Evolutionary conservation across 2,113 vertebrate genomes (phyloP).

Genomic region (Penelope pileata): DNA sequence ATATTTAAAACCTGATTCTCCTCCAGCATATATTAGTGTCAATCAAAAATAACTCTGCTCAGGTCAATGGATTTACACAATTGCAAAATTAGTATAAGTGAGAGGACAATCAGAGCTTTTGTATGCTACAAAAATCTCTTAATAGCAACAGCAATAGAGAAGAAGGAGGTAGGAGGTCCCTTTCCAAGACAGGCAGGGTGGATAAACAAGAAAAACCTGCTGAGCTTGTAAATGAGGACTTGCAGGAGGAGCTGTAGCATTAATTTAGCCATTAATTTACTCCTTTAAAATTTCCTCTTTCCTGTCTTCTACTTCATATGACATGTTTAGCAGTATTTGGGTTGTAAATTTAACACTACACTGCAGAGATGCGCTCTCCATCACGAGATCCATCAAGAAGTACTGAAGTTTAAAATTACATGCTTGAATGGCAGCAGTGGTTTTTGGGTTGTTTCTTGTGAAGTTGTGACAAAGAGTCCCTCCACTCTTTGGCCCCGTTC

Average conservation of each 20-base stretch:
- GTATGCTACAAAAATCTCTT: slow-evolving; percentile 44
- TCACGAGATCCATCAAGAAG: background rate
- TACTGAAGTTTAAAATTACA: background rate
- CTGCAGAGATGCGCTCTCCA: background rate
- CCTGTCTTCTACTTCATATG: background rate
- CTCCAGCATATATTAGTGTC: slow-evolving; percentile 51
- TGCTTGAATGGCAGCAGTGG: background rate
- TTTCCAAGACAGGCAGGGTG: slow-evolving; percentile 33
- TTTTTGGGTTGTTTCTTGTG: background rate
- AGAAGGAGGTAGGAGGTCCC: slow-evolving; percentile 46
- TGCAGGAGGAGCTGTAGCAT: slow-evolving; percentile 5
- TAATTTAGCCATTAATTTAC: slow-evolving; percentile 50
- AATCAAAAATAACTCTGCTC: slow-evolving; percentile 63
- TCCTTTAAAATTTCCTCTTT: slow-evolving; percentile 5
- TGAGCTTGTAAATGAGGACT: slow-evolving; percentile 10
- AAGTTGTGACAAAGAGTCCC: background rate
- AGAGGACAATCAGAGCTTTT: slow-evolving; percentile 66
- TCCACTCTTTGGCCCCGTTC: background rate
- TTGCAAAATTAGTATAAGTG: slow-evolving; percentile 67
- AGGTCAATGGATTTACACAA: slow-evolving; percentile 65
- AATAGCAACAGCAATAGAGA: slow-evolving; percentile 47
- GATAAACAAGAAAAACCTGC: slow-evolving; percentile 65
- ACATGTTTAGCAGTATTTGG: background rate
- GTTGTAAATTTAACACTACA: background rate
- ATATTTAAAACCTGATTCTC: slow-evolving; percentile 47